Conservation (phyloP, 2,113 vertebrate genomes). For the Ibidorhyncha struthersii region DNA sequence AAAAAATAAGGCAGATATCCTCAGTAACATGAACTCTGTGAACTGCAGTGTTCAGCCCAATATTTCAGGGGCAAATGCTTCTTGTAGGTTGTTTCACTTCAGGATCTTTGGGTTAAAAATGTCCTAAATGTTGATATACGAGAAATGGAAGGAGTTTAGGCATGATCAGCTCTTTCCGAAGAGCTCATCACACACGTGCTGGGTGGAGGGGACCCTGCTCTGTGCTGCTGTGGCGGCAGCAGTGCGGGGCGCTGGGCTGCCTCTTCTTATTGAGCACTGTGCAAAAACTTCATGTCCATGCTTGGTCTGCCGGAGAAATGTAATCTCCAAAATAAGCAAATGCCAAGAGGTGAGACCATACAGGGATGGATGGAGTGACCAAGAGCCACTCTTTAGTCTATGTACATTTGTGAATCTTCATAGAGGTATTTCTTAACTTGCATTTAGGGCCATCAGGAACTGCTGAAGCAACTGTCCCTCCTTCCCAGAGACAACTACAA, state of each 20-base stretch:
- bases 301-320: neutral
- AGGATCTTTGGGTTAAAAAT: neutral
- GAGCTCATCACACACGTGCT: accelerated
- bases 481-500: slow-evolving; percentile 91
- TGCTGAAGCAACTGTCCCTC: slow-evolving; percentile 85
- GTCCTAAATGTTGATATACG: neutral
- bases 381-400: neutral
- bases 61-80: neutral
- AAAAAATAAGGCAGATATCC: neutral
- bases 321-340: neutral
- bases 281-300: neutral
- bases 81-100: neutral
- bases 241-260: neutral
- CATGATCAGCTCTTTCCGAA: neutral
- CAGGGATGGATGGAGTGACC: neutral
- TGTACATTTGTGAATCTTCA: neutral
- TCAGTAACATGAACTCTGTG: accelerated
- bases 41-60: neutral
- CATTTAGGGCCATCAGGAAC: slow-evolving; percentile 81
- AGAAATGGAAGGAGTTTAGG: neutral
- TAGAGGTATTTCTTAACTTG: neutral
- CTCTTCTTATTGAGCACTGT: neutral
- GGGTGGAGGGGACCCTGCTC: neutral
- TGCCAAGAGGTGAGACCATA: neutral
- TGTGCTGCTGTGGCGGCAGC: neutral